phyloP scores from a whole-genome alignment of 2,888 invertebrate genomes.

The Dromius quadrimaculatus region DNA sequence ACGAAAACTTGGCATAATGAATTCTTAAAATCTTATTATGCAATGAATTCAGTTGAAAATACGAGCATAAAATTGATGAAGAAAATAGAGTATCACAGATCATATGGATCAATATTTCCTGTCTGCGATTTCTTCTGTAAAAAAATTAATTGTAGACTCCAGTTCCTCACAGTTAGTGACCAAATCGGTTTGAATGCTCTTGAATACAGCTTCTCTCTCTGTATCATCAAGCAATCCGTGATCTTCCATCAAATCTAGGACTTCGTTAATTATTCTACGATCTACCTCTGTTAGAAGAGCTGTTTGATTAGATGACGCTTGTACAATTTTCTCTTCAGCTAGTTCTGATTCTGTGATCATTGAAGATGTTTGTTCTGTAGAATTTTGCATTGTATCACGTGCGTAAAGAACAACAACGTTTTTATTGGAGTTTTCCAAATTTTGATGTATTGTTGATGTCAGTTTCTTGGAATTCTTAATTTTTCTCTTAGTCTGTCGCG shows the following conservation, averaged over 20 bases:
- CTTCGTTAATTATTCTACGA: conserved; percentile 36
- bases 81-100: too few species aligned
- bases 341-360: neutral
- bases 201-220: conserved; percentile 2
- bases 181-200: conserved; percentile 10
- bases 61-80: too few species aligned
- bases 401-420: conserved; percentile 29
- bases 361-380: neutral
- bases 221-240: conserved; percentile 15
- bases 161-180: neutral
- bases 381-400: neutral
- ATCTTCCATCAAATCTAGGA: conserved; percentile 49
- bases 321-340: neutral
- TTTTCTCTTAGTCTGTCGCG: neutral
- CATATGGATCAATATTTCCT: neutral
- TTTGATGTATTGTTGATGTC: neutral
- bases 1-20: too few species aligned
- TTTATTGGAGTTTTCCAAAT: neutral
- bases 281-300: conserved; percentile 27
- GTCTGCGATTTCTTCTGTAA: neutral
- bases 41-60: too few species aligned
- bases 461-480: conserved; percentile 3
- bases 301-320: neutral
- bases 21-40: too few species aligned
- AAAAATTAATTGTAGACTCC: neutral